A percentile compares a stretch with the other conserved stretches of the same genome.
phyloP scores from a whole-genome alignment of 2,113 vertebrate species.

The Crotalus tigris region DNA sequence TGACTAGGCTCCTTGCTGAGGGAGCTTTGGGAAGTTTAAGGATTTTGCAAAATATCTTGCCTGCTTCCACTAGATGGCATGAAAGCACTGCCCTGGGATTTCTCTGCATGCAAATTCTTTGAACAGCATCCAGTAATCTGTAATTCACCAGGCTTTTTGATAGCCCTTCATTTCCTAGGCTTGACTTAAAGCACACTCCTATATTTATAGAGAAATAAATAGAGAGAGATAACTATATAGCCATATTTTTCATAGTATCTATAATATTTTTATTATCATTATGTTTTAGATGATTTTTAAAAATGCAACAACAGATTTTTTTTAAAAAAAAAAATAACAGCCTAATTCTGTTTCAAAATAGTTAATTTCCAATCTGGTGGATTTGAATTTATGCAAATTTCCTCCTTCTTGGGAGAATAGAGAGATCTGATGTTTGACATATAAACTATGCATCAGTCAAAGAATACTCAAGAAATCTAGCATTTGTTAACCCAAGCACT shows the following conservation, averaged over 20 bases:
- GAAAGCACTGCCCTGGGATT: conserved; percentile 42
- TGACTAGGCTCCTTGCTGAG: not conserved
- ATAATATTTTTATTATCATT: conserved; percentile 40
- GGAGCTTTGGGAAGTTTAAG: not conserved
- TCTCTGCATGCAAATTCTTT: conserved; percentile 23
- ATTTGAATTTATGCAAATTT: not conserved
- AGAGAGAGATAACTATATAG: conserved; percentile 29
- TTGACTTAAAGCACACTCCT: conserved; percentile 37
- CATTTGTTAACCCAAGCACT: not conserved
- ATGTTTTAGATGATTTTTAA: conserved; percentile 20
- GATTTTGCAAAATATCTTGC: not conserved
- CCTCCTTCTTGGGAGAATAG: not conserved
- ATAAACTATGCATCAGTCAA: not conserved
- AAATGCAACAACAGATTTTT: conserved; percentile 34
- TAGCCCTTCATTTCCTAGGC: conserved; percentile 36
- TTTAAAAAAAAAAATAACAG: conserved; percentile 14
- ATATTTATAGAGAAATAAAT: not conserved
- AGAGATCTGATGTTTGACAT: not conserved
- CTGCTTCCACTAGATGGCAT: conserved; percentile 68
- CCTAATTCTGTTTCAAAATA: not conserved
- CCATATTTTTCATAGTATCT: conserved; percentile 45
- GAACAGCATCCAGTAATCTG: conserved; percentile 37
- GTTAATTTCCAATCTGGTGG: not conserved
- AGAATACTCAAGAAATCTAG: not conserved
- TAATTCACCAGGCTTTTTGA: conserved; percentile 46